These are phyloP conservation scores for Gymnocheta viridis DNA, from an alignment of 2,888 invertebrate species.

Conservation along the genomic window DNA sequence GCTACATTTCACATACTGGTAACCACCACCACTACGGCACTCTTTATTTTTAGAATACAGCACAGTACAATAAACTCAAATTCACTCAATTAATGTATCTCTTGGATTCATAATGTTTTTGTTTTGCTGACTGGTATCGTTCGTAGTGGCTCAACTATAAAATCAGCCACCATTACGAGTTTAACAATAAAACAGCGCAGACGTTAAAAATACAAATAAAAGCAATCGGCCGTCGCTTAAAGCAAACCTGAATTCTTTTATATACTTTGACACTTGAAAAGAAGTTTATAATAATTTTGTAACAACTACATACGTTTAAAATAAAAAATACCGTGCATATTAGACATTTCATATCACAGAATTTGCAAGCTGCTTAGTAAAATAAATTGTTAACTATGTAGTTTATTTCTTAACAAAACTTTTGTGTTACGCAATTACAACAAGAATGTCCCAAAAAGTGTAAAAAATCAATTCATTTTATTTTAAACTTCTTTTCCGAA, in stretches of 20 bases:
- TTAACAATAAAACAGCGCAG: constrained; percentile 76
- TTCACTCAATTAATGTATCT: constrained; percentile 57
- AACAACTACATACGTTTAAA: too few species aligned
- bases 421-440: background rate
- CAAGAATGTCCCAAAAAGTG: background rate
- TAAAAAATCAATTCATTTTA: background rate
- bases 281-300: too few species aligned
- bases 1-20: constrained; percentile 4
- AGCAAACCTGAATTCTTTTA: constrained; percentile 17
- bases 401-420: background rate
- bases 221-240: constrained; percentile 24
- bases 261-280: background rate
- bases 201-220: constrained; percentile 71
- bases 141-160: constrained; percentile 70
- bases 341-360: background rate
- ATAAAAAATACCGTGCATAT: background rate
- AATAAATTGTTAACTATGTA: background rate
- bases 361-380: background rate
- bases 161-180: constrained; percentile 75
- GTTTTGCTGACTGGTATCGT: constrained; percentile 65
- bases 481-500: constrained; percentile 18
- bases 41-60: constrained; percentile 35
- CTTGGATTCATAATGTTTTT: constrained; percentile 48
- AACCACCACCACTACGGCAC: constrained; percentile 18
- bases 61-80: constrained; percentile 43